Conservation (phyloP, 1,140 invertebrate genomes). For the Campodea augens region DNA sequence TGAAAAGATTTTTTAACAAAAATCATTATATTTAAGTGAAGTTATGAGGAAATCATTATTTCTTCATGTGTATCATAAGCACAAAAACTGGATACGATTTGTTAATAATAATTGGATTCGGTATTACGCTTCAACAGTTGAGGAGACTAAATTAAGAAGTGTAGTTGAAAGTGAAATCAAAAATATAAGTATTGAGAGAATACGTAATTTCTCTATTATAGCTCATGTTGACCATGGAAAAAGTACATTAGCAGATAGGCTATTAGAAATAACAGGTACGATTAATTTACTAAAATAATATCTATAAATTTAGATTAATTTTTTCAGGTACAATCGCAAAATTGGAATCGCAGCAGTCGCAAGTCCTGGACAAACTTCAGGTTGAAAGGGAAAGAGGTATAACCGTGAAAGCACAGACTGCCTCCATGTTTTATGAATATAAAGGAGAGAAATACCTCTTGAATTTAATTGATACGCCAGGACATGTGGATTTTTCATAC, state of each 20-base stretch:
- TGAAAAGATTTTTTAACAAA: no score
- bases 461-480: conserved; percentile 95
- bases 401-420: conserved; percentile 95
- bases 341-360: conserved; percentile 39
- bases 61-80: no score
- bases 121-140: no score
- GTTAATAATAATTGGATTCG: no score
- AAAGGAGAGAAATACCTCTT: conserved; percentile 56
- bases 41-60: no score
- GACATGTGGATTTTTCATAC: conserved; percentile 95
- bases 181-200: conserved; percentile 46
- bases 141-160: no score
- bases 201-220: conserved; percentile 89
- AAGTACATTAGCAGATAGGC: conserved; percentile 80
- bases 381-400: conserved; percentile 92
- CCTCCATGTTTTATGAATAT: conserved; percentile 59
- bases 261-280: conserved; percentile 67
- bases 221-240: conserved; percentile 98
- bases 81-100: no score
- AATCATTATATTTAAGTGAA: no score
- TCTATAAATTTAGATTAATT: conserved; percentile 8
- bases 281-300: neutral
- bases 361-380: conserved; percentile 68
- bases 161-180: no score
- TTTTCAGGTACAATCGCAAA: conserved; percentile 43